These are phyloP conservation scores for Rhinatrema bivittatum DNA, from an alignment of 2,797 vertebrate genomes.

Conservation along the genomic window DNA sequence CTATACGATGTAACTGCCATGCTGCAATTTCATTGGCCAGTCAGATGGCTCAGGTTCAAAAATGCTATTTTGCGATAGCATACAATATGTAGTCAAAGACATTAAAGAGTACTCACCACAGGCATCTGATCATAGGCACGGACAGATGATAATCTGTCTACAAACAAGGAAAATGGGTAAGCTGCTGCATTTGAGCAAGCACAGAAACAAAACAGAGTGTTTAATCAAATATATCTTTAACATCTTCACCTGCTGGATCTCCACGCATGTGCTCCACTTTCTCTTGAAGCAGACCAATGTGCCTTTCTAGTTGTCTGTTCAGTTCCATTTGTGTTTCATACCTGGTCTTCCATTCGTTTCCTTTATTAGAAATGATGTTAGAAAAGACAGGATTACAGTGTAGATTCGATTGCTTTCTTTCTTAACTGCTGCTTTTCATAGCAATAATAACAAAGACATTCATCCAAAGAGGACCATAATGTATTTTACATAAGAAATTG, in stretches of 20 bases:
- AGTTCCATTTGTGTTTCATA: constrained; percentile 78
- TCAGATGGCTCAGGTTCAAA: no score
- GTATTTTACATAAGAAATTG: no score
- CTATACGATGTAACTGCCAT: no score
- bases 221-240: no score
- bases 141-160: constrained; percentile 74
- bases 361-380: constrained; percentile 35
- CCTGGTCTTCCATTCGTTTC: constrained; percentile 80
- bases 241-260: constrained; percentile 75
- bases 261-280: constrained; percentile 63
- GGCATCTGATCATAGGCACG: constrained; percentile 74
- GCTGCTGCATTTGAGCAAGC: background rate
- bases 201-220: background rate
- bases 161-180: constrained; percentile 30
- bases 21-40: no score
- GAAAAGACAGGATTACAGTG: constrained; percentile 1
- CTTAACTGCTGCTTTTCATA: no score
- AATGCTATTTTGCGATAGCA: no score
- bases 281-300: constrained; percentile 60
- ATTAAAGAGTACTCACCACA: constrained; percentile 64
- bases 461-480: no score
- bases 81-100: no score
- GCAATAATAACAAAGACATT: no score
- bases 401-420: constrained; percentile 1
- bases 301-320: constrained; percentile 72